Evolutionary conservation across 2,888 invertebrate species (phyloP).

Genomic region (Synergus japonicus): DNA sequence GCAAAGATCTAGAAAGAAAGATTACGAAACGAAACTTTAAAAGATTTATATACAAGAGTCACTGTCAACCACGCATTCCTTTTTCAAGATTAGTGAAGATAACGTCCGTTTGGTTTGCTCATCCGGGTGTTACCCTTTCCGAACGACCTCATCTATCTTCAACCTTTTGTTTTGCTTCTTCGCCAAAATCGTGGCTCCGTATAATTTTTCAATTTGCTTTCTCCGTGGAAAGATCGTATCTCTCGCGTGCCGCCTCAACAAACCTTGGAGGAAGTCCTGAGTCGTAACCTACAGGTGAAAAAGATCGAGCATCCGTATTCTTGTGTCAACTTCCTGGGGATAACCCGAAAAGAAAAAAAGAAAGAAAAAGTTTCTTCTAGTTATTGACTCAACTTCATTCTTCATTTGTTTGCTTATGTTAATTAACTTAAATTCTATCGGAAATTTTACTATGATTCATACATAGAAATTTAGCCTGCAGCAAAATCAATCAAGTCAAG

Average conservation of each 20-base stretch:
- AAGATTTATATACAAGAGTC: slow-evolving; percentile 65
- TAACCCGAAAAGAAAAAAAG: background rate
- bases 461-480: background rate
- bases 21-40: slow-evolving; percentile 54
- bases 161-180: slow-evolving; percentile 64
- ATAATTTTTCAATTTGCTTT: slow-evolving; percentile 68
- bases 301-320: slow-evolving; percentile 34
- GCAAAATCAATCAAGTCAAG: background rate
- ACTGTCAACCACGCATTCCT: slow-evolving; percentile 58
- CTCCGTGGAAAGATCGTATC: slow-evolving; percentile 62
- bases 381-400: background rate
- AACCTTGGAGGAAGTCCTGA: background rate
- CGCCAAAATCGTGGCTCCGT: slow-evolving; percentile 63
- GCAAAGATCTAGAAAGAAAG: slow-evolving; percentile 6
- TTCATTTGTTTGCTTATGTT: no score
- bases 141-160: slow-evolving; percentile 61
- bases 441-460: no score
- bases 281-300: slow-evolving; percentile 13
- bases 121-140: slow-evolving; percentile 62
- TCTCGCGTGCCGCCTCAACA: slow-evolving; percentile 39
- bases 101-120: slow-evolving; percentile 43
- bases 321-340: slow-evolving; percentile 15
- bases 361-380: background rate
- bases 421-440: no score
- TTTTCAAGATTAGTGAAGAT: slow-evolving; percentile 60